A percentile compares a stretch with the other conserved stretches of the same genome.
These are phyloP conservation scores for Hesperia comma DNA, from an alignment of 2,888 invertebrate genomes.

Conservation along the genomic window DNA sequence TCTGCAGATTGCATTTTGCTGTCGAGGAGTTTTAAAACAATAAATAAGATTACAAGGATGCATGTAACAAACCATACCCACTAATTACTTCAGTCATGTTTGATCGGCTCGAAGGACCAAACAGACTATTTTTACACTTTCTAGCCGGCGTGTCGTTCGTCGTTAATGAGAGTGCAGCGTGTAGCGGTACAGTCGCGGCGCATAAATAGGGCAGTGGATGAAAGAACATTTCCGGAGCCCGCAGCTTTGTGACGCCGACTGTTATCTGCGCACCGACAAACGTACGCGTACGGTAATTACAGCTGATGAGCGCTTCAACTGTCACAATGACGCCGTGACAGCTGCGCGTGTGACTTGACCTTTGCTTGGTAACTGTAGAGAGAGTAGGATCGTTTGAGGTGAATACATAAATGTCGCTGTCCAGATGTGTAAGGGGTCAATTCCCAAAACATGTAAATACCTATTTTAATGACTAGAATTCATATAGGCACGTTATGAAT, in stretches of 20 bases:
- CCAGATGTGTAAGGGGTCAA: too few species aligned
- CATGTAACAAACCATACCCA: too few species aligned
- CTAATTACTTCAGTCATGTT: too few species aligned
- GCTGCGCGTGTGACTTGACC: conserved; percentile 7
- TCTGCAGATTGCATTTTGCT: too few species aligned
- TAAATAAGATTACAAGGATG: too few species aligned
- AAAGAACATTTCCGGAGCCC: conserved; percentile 68
- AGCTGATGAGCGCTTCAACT: conserved; percentile 23
- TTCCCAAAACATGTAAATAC: too few species aligned
- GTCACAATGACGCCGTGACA: not conserved
- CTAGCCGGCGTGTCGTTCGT: conserved; percentile 5
- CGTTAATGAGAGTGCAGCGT: conserved; percentile 26
- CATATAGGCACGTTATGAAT: too few species aligned
- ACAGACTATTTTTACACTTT: conserved; percentile 4
- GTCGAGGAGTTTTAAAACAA: too few species aligned
- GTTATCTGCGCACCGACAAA: conserved; percentile 50
- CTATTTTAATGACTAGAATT: too few species aligned
- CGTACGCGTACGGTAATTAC: conserved; percentile 33
- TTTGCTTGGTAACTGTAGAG: not conserved
- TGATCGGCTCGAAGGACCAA: conserved; percentile 17
- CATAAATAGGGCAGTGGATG: conserved; percentile 73
- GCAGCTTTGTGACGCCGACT: conserved; percentile 58
- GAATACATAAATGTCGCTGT: too few species aligned
- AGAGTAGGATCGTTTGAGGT: too few species aligned
- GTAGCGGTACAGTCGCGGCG: conserved; percentile 29